Conservation (phyloP, 2,113 vertebrate genomes). For the Syngnathus scovelli region DNA sequence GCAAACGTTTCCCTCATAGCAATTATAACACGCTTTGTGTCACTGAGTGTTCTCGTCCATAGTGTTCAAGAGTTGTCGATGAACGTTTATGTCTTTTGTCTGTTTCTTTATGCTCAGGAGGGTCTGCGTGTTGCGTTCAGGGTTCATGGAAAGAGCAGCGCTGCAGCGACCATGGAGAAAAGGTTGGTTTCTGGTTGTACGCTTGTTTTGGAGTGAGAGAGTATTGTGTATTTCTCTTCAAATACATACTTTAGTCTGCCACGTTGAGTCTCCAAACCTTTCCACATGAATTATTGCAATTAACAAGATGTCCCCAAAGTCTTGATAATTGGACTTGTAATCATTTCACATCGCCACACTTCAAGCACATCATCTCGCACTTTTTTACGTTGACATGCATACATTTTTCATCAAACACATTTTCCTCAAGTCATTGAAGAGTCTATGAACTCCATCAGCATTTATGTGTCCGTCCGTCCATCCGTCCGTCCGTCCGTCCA, state of each 20-base stretch:
- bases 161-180: constrained; percentile 25
- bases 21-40: too few species aligned
- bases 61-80: neutral
- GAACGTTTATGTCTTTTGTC: constrained; percentile 9
- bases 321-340: too few species aligned
- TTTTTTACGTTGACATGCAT: too few species aligned
- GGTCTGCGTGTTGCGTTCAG: constrained; percentile 4
- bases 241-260: neutral
- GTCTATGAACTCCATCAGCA: too few species aligned
- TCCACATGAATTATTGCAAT: neutral
- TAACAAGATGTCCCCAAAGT: neutral
- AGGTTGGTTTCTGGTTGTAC: constrained; percentile 39
- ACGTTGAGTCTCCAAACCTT: neutral
- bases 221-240: too few species aligned
- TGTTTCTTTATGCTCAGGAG: constrained; percentile 32
- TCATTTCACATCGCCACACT: too few species aligned
- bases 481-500: too few species aligned
- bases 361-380: too few species aligned
- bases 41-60: neutral
- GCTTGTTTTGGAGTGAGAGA: neutral
- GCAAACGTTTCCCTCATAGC: neutral
- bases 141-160: constrained; percentile 47
- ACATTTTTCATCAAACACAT: too few species aligned
- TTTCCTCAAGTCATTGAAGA: too few species aligned
- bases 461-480: too few species aligned